Evolutionary conservation across 2,113 vertebrate genomes (phyloP).

Genomic region (Sebastes fasciatus): DNA sequence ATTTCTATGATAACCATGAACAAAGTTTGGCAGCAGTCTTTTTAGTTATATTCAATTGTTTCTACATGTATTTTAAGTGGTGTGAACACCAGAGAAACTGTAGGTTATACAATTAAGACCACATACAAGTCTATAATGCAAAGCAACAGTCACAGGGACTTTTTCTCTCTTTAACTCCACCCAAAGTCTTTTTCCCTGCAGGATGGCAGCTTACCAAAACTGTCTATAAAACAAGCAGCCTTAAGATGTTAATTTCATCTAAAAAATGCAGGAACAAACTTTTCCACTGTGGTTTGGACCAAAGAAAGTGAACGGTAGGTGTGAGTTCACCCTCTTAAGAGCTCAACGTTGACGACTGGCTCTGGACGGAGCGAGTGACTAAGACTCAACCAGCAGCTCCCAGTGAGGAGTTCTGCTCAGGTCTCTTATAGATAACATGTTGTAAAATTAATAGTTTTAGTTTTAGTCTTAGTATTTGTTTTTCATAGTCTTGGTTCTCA

Average conservation of each 20-base stretch:
- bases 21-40: background rate
- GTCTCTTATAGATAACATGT: background rate
- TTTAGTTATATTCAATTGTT: background rate
- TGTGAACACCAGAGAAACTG: background rate
- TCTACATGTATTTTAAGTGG: background rate
- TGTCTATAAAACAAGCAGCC: background rate
- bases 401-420: background rate
- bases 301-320: background rate
- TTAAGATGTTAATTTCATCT: background rate
- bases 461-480: background rate
- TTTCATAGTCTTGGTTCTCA: background rate
- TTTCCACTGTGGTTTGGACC: constrained; percentile 10
- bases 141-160: background rate
- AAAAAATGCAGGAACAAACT: background rate
- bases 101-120: background rate
- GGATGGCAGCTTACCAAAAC: background rate
- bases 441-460: background rate
- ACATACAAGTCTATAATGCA: background rate
- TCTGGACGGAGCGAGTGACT: background rate
- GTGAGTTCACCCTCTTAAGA: constrained; percentile 6
- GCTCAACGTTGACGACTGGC: background rate
- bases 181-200: background rate
- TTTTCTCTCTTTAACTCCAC: background rate
- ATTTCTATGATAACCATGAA: background rate
- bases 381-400: background rate